Evolutionary conservation across 2,113 vertebrate species (phyloP).

Genomic region (Nothocercus nigrocapillus): DNA sequence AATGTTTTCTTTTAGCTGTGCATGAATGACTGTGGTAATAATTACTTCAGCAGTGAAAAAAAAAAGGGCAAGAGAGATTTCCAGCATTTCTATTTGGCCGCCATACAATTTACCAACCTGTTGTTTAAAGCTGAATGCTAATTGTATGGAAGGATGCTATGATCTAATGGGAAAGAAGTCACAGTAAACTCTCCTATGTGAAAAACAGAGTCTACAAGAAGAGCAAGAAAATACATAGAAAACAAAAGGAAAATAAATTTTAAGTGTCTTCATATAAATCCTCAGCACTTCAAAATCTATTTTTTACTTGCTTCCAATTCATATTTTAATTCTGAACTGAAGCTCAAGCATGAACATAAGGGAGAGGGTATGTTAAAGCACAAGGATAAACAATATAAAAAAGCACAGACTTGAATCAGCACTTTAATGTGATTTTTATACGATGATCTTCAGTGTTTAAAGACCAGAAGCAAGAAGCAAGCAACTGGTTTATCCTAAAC

Average conservation of each 20-base stretch:
- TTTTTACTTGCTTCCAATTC: neutral
- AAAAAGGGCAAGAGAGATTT: neutral
- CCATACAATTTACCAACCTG: neutral
- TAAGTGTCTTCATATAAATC: neutral
- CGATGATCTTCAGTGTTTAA: neutral
- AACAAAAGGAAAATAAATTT: slow-evolving; percentile 2
- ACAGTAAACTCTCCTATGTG: neutral
- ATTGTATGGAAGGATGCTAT: slow-evolving; percentile 21
- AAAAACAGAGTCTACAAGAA: neutral
- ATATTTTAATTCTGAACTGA: slow-evolving; percentile 3
- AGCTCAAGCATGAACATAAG: slow-evolving; percentile 1
- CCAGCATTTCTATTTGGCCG: neutral
- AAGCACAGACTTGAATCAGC: neutral
- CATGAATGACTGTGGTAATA: neutral
- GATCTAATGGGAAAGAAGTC: slow-evolving; percentile 37
- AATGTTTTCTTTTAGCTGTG: neutral
- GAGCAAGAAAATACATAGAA: neutral
- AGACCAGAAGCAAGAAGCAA: slow-evolving; percentile 16
- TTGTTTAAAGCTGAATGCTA: slow-evolving; percentile 19
- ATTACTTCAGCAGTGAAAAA: neutral
- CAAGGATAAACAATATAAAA: neutral
- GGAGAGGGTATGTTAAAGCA: neutral
- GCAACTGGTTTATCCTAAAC: neutral
- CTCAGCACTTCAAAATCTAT: neutral
- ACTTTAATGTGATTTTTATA: slow-evolving; percentile 6